Percentiles rank a stretch among this genome's conserved stretches.
phyloP scores from a whole-genome alignment of 2,113 vertebrate species.

The Onychostoma macrolepis region DNA sequence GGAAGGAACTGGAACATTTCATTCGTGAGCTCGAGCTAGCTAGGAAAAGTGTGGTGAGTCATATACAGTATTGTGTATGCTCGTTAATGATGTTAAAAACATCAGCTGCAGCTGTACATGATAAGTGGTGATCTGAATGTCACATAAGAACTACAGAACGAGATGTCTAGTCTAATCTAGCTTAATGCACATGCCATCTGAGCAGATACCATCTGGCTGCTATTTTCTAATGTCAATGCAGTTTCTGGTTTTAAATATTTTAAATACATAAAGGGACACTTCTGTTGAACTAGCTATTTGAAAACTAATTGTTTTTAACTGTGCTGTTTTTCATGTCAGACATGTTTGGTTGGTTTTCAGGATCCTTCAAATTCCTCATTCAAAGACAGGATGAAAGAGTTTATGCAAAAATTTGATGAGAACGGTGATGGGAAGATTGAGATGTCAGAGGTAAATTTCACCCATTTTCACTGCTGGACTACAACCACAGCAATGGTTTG shows the following conservation, averaged over 20 bases:
- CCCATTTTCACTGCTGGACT: background rate
- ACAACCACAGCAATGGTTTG: background rate
- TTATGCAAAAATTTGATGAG: slow-evolving; percentile 93
- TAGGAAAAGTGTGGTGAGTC: slow-evolving; percentile 87
- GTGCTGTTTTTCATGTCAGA: slow-evolving; percentile 4
- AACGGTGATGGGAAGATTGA: slow-evolving; percentile 91
- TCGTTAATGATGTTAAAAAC: background rate
- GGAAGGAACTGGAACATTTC: slow-evolving; percentile 94
- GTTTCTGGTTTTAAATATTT: background rate
- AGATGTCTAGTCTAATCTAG: slow-evolving; percentile 11
- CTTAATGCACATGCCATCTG: slow-evolving; percentile 23
- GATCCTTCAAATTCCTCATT: slow-evolving; percentile 69
- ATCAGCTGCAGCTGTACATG: background rate
- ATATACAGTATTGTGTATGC: background rate
- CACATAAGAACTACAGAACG: slow-evolving; percentile 55
- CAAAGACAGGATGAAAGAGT: slow-evolving; percentile 90
- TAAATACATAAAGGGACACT: background rate
- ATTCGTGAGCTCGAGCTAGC: slow-evolving; percentile 89
- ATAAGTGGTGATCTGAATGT: slow-evolving; percentile 68
- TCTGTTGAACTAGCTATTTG: background rate
- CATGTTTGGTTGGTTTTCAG: slow-evolving; percentile 60
- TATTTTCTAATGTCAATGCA: slow-evolving; percentile 17
- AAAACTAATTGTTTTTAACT: background rate
- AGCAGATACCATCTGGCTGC: slow-evolving; percentile 37
- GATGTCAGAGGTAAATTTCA: slow-evolving; percentile 87